phyloP scores from a whole-genome alignment of 23 tunicate genomes.

The Aplidium turbinatum region DNA sequence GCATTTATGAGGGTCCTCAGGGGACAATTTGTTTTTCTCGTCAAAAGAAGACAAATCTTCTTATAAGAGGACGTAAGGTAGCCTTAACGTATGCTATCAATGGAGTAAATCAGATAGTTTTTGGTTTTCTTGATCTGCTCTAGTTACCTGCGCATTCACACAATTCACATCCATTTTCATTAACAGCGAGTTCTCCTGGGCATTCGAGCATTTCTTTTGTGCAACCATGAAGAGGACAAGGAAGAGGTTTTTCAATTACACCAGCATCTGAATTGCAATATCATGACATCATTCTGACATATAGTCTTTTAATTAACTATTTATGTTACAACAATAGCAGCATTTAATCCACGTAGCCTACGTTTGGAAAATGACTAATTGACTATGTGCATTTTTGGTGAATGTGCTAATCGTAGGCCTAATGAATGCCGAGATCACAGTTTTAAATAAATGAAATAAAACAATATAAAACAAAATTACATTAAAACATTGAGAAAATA shows the following conservation, averaged over 20 bases:
- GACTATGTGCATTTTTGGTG: too few relatives aligned
- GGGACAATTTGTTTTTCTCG: too few relatives aligned
- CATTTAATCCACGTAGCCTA: too few relatives aligned
- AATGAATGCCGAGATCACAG: too few relatives aligned
- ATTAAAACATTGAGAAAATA: too few relatives aligned
- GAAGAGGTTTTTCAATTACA: constrained; percentile 7
- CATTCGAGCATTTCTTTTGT: constrained; percentile 50
- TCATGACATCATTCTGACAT: neutral
- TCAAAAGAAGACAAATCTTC: too few relatives aligned
- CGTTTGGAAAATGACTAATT: too few relatives aligned
- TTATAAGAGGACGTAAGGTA: neutral
- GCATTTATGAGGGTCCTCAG: too few relatives aligned
- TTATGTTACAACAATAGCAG: too few relatives aligned
- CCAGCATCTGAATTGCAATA: constrained; percentile 9
- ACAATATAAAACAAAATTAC: too few relatives aligned
- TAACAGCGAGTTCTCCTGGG: constrained; percentile 16
- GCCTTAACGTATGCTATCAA: neutral
- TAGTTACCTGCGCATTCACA: constrained; percentile 38
- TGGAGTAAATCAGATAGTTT: neutral
- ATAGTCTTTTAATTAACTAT: neutral
- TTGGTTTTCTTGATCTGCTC: neutral
- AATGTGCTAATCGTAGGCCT: too few relatives aligned
- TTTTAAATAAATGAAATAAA: too few relatives aligned
- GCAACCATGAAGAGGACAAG: constrained; percentile 51
- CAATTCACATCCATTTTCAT: constrained; percentile 47